These are phyloP conservation scores for Passer domesticus DNA, from an alignment of 2,113 vertebrate species.

Conservation along the genomic window DNA sequence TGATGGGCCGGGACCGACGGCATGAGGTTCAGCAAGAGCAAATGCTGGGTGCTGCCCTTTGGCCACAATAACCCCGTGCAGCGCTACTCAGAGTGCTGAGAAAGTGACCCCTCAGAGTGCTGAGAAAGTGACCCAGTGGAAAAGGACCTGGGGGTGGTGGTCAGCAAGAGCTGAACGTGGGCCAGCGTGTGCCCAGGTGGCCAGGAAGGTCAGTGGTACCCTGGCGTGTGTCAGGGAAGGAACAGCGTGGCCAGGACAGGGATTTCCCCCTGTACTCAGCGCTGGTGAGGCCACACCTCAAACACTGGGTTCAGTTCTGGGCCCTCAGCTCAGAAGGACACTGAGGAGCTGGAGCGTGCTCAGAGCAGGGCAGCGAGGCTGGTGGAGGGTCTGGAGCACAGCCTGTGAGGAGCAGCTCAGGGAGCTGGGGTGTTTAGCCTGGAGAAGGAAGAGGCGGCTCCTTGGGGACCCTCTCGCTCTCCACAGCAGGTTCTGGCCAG, in stretches of 20 bases:
- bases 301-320: neutral
- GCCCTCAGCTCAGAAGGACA: neutral
- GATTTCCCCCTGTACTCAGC: neutral
- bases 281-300: neutral
- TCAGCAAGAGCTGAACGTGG: neutral
- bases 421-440: neutral
- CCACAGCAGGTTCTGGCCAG: neutral
- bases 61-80: neutral
- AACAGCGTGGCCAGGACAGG: too few relatives aligned
- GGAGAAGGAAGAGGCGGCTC: neutral
- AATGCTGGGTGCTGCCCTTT: neutral
- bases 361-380: fast-evolving
- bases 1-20: neutral
- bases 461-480: fast-evolving
- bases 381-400: neutral
- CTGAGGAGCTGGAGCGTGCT: fast-evolving
- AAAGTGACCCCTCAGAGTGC: neutral
- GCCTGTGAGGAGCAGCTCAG: neutral
- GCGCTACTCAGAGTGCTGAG: neutral
- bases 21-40: neutral
- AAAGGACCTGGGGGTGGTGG: neutral
- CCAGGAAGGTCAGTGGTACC: neutral
- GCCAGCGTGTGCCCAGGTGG: neutral
- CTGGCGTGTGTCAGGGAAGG: neutral
- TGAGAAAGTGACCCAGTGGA: neutral